Percentiles rank a stretch among this genome's conserved stretches.
These are phyloP conservation scores for Plagodis pulveraria DNA, from an alignment of 2,888 invertebrate genomes.

Conservation along the genomic window DNA sequence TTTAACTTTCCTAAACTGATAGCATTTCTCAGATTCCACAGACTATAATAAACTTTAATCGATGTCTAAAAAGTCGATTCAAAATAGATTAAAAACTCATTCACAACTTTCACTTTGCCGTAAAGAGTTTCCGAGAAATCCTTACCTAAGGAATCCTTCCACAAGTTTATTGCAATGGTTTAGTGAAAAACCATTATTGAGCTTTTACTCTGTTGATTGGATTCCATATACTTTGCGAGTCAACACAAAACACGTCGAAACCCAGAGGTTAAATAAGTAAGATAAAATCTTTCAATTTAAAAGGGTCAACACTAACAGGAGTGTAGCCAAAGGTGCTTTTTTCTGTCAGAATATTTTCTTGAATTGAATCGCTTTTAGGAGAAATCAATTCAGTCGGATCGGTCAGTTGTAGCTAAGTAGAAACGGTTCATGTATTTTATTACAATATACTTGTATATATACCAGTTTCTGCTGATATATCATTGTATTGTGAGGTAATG, in stretches of 20 bases:
- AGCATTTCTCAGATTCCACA: conserved; percentile 4
- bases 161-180: conserved; percentile 29
- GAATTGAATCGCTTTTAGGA: conserved; percentile 32
- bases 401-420: conserved; percentile 23
- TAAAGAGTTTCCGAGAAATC: conserved; percentile 49
- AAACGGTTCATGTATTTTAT: no score
- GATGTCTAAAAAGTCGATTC: conserved; percentile 42
- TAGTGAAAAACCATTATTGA: conserved; percentile 34
- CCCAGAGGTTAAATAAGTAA: conserved; percentile 48
- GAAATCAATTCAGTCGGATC: conserved; percentile 44
- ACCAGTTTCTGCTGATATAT: no score
- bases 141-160: conserved; percentile 9
- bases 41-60: conserved; percentile 43
- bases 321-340: conserved; percentile 32
- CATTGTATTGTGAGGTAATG: no score
- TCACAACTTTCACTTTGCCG: conserved; percentile 45
- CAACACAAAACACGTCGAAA: conserved; percentile 34
- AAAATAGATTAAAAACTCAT: conserved; percentile 52
- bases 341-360: conserved; percentile 40
- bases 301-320: conserved; percentile 48
- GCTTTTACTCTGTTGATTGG: conserved; percentile 51
- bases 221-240: conserved; percentile 38
- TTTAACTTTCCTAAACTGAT: not conserved
- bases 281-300: conserved; percentile 71
- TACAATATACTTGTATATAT: no score